Percentiles rank a stretch among this genome's conserved stretches.
phyloP scores from a whole-genome alignment of 1,140 invertebrate genomes.

The Habropoda laboriosa region DNA sequence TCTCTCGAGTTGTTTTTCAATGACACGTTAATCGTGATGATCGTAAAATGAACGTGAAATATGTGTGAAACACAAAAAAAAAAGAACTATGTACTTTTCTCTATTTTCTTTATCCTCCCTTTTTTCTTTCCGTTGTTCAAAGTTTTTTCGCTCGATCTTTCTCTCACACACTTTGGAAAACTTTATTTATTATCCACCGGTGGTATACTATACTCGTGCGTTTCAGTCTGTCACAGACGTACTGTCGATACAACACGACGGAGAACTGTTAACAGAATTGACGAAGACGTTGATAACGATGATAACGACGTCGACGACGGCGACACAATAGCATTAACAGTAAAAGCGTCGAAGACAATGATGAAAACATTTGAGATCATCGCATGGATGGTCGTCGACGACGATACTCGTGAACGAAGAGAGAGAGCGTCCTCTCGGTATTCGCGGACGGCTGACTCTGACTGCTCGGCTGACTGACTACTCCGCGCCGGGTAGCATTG shows the following conservation, averaged over 20 bases:
- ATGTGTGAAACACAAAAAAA: background rate
- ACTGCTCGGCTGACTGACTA: conserved; percentile 63
- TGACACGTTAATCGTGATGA: background rate
- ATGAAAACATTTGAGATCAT: conserved; percentile 28
- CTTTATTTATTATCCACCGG: conserved; percentile 57
- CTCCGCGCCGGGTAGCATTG: conserved; percentile 66
- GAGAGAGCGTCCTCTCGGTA: conserved; percentile 47
- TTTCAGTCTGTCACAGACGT: conserved; percentile 54
- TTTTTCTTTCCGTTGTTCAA: conserved; percentile 18
- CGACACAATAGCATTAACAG: background rate
- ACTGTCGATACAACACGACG: conserved; percentile 6
- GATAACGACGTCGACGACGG: background rate
- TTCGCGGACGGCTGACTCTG: conserved; percentile 58
- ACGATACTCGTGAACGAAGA: conserved; percentile 24
- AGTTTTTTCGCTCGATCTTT: conserved; percentile 19
- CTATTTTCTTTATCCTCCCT: background rate
- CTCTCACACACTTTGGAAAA: conserved; percentile 53
- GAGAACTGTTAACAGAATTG: background rate
- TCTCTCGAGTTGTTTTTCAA: background rate
- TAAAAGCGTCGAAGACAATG: background rate
- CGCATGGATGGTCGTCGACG: conserved; percentile 29
- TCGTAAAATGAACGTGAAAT: conserved; percentile 55
- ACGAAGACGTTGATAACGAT: conserved; percentile 3
- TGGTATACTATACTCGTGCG: conserved; percentile 26
- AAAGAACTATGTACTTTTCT: conserved; percentile 7